Evolutionary conservation across 53 echinoderm and acorn worm genomes (phyloP), one percentile per base, ranked within the genome.

Genomic region (Patiria pectinifera): DNA sequence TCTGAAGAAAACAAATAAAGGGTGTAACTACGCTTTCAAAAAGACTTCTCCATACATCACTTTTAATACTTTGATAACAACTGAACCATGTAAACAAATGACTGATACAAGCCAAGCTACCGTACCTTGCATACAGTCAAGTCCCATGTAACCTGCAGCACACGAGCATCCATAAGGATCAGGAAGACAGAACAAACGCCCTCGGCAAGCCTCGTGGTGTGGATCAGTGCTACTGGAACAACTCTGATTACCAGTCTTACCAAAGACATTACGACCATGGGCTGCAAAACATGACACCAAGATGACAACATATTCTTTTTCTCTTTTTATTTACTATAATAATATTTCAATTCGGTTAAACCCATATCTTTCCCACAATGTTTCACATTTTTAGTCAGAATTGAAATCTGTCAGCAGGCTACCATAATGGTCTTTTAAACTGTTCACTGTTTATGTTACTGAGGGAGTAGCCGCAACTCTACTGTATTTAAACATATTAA

Each of bases 81-180:
- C 35, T 35, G 35, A 35, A 35, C 35, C 1, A 35, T 35, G 35
- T 1, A 35, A 35, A 35, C 35, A 35, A 35, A 2, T 76, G 0
- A 21, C 21, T 21, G 15, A 18, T 11, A 18, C 0, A 48, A n/a
- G 4, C 19, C 2, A 8, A 6, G 18, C 21, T 16, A 80, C 6
- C 4, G 45, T 63, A 94, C 94, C 94, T 74, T 92, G 82, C 76
- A 62, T 83, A 59, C 94, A 94, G 63, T 94, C 92, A 16, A 87
- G 45, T 76, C 94, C 94, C 72, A 22, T 86, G 87, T 72, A 94
- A 21, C 94, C 94, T 11, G 94, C 87, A 60, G 82, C 86, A 94
- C 94, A 94, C 59, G 94, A 86, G 92, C 94, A 94, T 53, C 94
- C 94, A 63, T 86, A 94, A 19, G 94, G 94, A 48, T 94, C 94